Conservation (phyloP, 1,140 invertebrate species). For the Bombus soroeensis region DNA sequence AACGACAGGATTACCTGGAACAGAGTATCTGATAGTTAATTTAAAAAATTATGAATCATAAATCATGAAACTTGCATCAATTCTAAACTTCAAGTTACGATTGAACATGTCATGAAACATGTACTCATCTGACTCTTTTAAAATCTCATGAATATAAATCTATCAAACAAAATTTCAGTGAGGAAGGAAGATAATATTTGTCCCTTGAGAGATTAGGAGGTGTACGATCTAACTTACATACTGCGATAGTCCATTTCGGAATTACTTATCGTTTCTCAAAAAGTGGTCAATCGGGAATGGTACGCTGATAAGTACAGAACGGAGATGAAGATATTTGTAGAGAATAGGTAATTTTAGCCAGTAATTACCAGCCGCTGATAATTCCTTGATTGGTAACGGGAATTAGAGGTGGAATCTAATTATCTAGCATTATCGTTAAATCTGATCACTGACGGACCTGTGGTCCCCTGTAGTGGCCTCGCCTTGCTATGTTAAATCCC, state of each 20-base stretch:
- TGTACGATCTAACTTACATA: too few species aligned
- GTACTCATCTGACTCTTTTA: too few species aligned
- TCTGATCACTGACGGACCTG: slow-evolving; percentile 76
- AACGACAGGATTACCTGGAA: too few species aligned
- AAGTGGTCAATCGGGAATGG: background rate
- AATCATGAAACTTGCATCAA: too few species aligned
- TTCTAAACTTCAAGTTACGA: too few species aligned
- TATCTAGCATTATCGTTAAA: slow-evolving; percentile 78
- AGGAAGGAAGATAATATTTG: background rate
- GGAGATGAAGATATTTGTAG: slow-evolving; percentile 69
- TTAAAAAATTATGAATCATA: too few species aligned
- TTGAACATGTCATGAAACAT: too few species aligned
- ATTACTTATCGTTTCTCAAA: background rate
- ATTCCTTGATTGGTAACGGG: slow-evolving; percentile 77
- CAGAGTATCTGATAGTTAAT: too few species aligned
- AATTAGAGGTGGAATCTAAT: slow-evolving; percentile 79
- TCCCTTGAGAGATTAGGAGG: background rate
- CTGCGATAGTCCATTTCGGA: background rate
- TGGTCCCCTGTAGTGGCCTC: slow-evolving; percentile 62
- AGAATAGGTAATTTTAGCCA: slow-evolving; percentile 76
- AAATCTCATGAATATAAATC: too few species aligned
- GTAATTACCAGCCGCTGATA: slow-evolving; percentile 78
- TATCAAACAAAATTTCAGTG: too few species aligned
- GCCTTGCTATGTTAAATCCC: slow-evolving; percentile 39
- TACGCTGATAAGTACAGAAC: slow-evolving; percentile 34